These are phyloP conservation scores for Strigamia maritima DNA, from an alignment of 2,888 invertebrate species.

Conservation along the genomic window DNA sequence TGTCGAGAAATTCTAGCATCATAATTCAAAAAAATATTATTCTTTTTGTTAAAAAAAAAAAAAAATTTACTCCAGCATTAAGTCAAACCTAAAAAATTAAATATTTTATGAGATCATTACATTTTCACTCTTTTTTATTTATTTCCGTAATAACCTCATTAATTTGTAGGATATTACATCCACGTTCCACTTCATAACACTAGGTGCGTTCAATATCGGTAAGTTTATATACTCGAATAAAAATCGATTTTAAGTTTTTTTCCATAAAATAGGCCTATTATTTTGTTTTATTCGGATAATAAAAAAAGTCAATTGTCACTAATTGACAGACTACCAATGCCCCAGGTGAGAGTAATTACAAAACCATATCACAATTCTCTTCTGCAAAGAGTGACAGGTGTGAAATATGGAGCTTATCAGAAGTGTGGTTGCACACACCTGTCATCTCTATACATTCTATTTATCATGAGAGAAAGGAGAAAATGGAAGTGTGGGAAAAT, in stretches of 20 bases:
- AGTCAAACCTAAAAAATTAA: too few species aligned
- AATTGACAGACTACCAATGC: background rate
- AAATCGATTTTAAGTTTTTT: background rate
- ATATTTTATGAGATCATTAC: too few species aligned
- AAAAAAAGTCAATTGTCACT: background rate
- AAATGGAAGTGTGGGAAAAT: slow-evolving; percentile 29
- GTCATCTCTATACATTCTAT: slow-evolving; percentile 25
- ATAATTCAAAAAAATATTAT: too few species aligned
- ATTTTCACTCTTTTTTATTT: too few species aligned
- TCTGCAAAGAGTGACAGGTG: slow-evolving; percentile 13
- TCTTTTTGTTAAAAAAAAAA: too few species aligned
- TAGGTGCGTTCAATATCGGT: too few species aligned
- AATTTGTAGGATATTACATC: too few species aligned
- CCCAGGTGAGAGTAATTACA: slow-evolving; percentile 21
- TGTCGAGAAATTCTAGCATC: too few species aligned
- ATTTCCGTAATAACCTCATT: too few species aligned
- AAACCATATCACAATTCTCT: slow-evolving; percentile 16
- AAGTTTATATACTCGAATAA: too few species aligned
- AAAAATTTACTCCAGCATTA: too few species aligned
- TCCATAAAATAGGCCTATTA: background rate
- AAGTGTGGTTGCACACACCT: slow-evolving; percentile 29
- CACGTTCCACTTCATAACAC: too few species aligned
- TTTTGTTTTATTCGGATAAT: background rate
- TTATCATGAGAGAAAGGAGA: slow-evolving; percentile 27
- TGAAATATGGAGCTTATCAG: slow-evolving; percentile 21